Evolutionary conservation across 2,797 vertebrate species (phyloP), one percentile per base, ranked within the genome.

Genomic region (Phylloscopus collybita): DNA sequence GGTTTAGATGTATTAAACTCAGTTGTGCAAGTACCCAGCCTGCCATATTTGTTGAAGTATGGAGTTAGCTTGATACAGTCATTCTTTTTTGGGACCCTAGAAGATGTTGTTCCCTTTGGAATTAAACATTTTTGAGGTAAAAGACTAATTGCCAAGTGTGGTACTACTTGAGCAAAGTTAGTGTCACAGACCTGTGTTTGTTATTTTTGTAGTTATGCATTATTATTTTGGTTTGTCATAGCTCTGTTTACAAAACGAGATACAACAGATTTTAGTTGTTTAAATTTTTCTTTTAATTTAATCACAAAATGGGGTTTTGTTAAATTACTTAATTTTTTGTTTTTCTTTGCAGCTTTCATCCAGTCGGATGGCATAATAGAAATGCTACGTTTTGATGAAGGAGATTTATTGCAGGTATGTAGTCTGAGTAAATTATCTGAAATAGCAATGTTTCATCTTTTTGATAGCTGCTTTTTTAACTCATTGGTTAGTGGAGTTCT

Each of bases 281-380:
- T n/a, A 32, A 53, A 13, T 59, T 59, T 30, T 19, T 56, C 4
- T 91, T 75, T 60, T 56, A 13, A 67, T 83, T 54, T 76, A 61
- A 25, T 72, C 76, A 74, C 19, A 74, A 79, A 67, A 13, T 74
- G 2, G 30, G 40, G 16, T 76, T 54, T 30, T 90, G 11, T 49
- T 38, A 50, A 80, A 17, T 94, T 32, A 56, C 22, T 70, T 47
- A 8, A 0, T 4, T 53, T 80, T 94, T 85, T 96, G 51, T 62
- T 97, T 98, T 97, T 93, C 82, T 97, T 97, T 36, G 51, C 98
- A 99, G 99, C 99, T 84, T 99, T 99, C 98, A 99, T 99, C 97
- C 99, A 99, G 96, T 99, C 99, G 49, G 99, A 99, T 98, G 99
- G 98, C 97, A 99, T 99, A 96, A 98, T 99, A 98, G 99, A 99